Evolutionary conservation across 2,888 invertebrate genomes (phyloP).

Genomic region (Epiperipatus broadwayi): DNA sequence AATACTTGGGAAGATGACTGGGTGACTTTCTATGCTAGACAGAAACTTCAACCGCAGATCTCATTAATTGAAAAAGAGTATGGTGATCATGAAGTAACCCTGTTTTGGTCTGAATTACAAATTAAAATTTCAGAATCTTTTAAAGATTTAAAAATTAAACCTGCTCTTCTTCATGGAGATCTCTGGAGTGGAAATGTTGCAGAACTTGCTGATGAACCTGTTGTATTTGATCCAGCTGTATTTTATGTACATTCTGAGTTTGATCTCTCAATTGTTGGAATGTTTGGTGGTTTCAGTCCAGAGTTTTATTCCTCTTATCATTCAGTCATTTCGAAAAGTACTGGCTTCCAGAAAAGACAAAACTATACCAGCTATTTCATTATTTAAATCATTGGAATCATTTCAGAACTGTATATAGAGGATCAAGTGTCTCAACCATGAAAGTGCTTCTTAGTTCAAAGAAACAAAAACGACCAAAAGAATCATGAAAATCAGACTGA

Average conservation of each 20-base stretch:
- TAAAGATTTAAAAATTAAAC: slow-evolving; percentile 27
- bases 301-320: slow-evolving; percentile 34
- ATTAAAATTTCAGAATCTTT: slow-evolving; percentile 32
- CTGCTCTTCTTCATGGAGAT: slow-evolving; percentile 41
- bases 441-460: no score
- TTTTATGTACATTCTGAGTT: slow-evolving; percentile 39
- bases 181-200: slow-evolving; percentile 39
- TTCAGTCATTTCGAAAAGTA: slow-evolving; percentile 31
- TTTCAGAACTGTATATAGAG: slow-evolving; percentile 32
- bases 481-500: no score
- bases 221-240: slow-evolving; percentile 37
- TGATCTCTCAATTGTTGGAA: slow-evolving; percentile 35
- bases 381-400: slow-evolving; percentile 38
- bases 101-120: slow-evolving; percentile 33
- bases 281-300: slow-evolving; percentile 36
- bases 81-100: slow-evolving; percentile 31
- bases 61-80: slow-evolving; percentile 28
- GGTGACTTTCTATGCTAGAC: slow-evolving; percentile 35
- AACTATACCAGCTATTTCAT: slow-evolving; percentile 35
- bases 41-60: slow-evolving; percentile 32
- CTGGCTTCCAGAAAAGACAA: slow-evolving; percentile 30
- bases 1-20: slow-evolving; percentile 38
- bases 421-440: slow-evolving; percentile 28
- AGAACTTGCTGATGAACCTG: no score
- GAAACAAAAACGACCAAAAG: no score